Evolutionary conservation across 2,888 invertebrate genomes (phyloP), one percentile per base, ranked within the genome.

Genomic region (Chloromyia formosa): DNA sequence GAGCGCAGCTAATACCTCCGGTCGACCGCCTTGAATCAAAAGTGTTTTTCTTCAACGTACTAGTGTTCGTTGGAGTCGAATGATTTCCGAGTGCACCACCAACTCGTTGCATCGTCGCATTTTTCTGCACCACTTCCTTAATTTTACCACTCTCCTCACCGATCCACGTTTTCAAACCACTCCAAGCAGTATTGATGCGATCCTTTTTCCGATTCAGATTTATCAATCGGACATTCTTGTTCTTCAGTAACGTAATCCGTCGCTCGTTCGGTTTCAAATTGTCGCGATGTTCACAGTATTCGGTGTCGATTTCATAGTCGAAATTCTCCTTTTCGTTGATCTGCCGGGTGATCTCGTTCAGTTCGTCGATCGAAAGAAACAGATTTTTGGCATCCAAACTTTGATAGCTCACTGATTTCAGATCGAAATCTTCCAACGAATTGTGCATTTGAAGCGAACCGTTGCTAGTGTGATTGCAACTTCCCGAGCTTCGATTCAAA

Each of bases 261-360:
- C 86, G 79, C 76, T 85, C 84, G 72, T 78, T 84, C 4, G 85
- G 85, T 53, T 81, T 82, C 49, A 85, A 76, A 73, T 84, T 83
- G 76, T 85, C 85, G 0, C 85, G 82, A 78, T 85, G 85, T n/a
- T 79, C 80, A 75, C 86, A 85, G 75, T 85, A 85, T 69, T 85
- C 85, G 73, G 84, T 76, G 74, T 85, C 85, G 53, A 85, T 82
- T 16, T 83, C 83, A 0, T 82, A 80, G 75, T 77, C 82, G 23
- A 85, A 85, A 7, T 84, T 83, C 62, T 85, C 85, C 14, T 83
- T 81, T 77, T 84, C 85, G 73, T 85, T 84, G 16, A 85, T 85
- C 77, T 85, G 84, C 1, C 82, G 79, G 1, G 84, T 84, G 1
- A 85, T 83, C 78, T 85, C 85, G 75, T 85, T 84, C 22, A 85